Percentiles rank a stretch among this genome's conserved stretches.
Evolutionary conservation across 2,113 vertebrate species (phyloP).

Genomic region (rabbit (Oryctolagus cuniculus)): mOryCun1.1 NC_091449.1:7102001-7102500

Average conservation of each 20-base stretch:
- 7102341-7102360: conserved; percentile 78
- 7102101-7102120: neutral
- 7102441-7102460: conserved; percentile 67
- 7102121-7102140: neutral
- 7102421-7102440: neutral
- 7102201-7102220: conserved; percentile 70
- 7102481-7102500: neutral
- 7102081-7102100: rapidly evolving
- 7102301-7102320: conserved; percentile 48
- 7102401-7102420: neutral
- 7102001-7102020: neutral
- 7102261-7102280: conserved; percentile 76
- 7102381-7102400: neutral
- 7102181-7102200: conserved; percentile 52
- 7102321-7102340: conserved; percentile 66
- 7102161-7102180: conserved; percentile 37
- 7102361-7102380: conserved; percentile 71
- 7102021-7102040: neutral
- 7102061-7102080: neutral
- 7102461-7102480: neutral
- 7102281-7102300: conserved; percentile 68
- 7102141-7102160: neutral
- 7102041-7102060: no score
- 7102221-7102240: conserved; percentile 79
- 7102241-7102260: conserved; percentile 72